Percentiles rank a stretch among this genome's conserved stretches.
These are phyloP conservation scores for Leptinotarsa undecemlineata DNA, from an alignment of 1,140 invertebrate genomes.

Conservation along the genomic window DNA sequence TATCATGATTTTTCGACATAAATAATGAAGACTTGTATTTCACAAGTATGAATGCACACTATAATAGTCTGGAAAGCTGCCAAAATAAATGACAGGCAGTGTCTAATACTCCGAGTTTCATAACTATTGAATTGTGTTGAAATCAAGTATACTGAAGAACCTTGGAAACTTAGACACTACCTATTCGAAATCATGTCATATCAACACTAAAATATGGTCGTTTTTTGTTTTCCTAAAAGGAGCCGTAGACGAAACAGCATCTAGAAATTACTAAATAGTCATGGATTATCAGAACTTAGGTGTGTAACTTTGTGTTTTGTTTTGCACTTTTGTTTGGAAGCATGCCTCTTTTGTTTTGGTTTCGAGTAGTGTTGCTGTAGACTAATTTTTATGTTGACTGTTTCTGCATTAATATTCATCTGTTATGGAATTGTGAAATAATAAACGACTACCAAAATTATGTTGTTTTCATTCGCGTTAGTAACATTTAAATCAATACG, in stretches of 20 bases:
- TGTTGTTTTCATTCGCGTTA: too few relatives aligned
- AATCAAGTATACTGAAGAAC: not conserved
- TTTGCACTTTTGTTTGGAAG: slow-evolving; percentile 33
- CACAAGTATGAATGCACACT: too few relatives aligned
- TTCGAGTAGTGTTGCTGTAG: not conserved
- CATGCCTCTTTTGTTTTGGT: slow-evolving; percentile 28
- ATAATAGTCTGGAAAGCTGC: too few relatives aligned
- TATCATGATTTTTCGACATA: too few relatives aligned
- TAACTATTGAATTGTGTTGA: too few relatives aligned
- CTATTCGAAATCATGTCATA: not conserved
- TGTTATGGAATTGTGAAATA: too few relatives aligned
- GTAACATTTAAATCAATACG: too few relatives aligned
- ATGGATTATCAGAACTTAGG: slow-evolving; percentile 49
- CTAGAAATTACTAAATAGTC: slow-evolving; percentile 40
- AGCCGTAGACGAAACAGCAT: slow-evolving; percentile 15
- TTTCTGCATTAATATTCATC: too few relatives aligned
- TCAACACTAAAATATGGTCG: not conserved
- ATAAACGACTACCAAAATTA: too few relatives aligned
- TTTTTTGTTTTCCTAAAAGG: not conserved
- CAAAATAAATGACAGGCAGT: too few relatives aligned
- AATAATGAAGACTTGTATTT: too few relatives aligned
- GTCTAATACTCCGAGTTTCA: too few relatives aligned
- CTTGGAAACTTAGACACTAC: not conserved
- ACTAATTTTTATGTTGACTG: not conserved
- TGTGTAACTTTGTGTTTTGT: slow-evolving; percentile 44